Conservation (phyloP, 2,113 vertebrate genomes). For the Melanerpes formicivorus region DNA sequence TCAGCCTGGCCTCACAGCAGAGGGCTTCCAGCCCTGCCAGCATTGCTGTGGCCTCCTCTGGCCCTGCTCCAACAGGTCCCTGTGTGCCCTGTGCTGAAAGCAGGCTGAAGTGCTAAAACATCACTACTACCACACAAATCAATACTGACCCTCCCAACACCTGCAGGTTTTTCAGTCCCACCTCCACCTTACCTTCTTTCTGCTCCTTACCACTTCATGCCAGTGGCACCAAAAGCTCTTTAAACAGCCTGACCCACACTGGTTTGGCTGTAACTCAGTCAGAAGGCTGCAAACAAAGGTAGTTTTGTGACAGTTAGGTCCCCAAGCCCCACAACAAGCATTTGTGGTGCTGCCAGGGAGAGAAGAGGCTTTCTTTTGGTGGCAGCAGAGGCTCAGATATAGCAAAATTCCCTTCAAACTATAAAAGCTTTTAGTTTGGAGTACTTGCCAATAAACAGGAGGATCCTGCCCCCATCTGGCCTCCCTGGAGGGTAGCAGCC, state of each 20-base stretch:
- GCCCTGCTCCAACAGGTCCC: no score
- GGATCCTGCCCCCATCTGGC: conserved; percentile 44
- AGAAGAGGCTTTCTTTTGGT: neutral
- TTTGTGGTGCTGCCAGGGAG: neutral
- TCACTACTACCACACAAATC: neutral
- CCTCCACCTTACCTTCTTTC: neutral
- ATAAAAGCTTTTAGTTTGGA: neutral
- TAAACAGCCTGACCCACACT: neutral
- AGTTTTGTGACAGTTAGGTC: neutral
- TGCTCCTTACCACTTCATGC: neutral
- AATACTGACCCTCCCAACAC: neutral
- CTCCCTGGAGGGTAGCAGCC: neutral
- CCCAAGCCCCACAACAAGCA: rapidly evolving
- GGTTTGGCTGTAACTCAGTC: neutral
- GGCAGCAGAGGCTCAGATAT: rapidly evolving
- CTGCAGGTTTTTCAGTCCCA: neutral
- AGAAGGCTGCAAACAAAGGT: neutral
- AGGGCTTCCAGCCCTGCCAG: no score
- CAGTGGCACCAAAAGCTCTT: neutral
- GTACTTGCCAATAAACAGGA: neutral
- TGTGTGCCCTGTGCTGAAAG: no score
- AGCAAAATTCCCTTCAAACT: neutral
- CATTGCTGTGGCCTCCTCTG: no score
- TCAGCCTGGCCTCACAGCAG: no score
- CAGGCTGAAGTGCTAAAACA: neutral